phyloP scores from a whole-genome alignment of 2,113 vertebrate genomes.

The Cyphomyrus plagiostoma region DNA sequence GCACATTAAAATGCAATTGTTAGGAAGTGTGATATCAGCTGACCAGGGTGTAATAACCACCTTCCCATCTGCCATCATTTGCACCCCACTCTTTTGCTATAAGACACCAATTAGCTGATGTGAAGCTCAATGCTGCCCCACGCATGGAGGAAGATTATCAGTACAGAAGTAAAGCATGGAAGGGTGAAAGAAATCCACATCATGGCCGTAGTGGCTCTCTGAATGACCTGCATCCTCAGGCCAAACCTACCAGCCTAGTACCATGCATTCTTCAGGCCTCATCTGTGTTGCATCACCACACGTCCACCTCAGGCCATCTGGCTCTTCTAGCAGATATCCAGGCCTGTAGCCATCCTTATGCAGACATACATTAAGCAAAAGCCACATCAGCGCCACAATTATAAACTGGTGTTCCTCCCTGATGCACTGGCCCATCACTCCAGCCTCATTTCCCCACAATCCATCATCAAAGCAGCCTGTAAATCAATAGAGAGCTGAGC shows the following conservation, averaged over 20 bases:
- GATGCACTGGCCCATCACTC: background rate
- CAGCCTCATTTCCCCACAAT: background rate
- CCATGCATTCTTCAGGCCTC: background rate
- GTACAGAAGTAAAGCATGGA: background rate
- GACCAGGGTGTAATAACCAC: constrained; percentile 34
- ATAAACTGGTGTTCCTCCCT: background rate
- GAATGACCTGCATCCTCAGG: background rate
- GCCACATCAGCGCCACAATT: background rate
- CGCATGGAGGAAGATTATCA: background rate
- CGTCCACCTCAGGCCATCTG: background rate
- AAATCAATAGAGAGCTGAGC: background rate
- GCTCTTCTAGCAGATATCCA: background rate
- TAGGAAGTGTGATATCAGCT: constrained; percentile 34
- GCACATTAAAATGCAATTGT: constrained; percentile 23
- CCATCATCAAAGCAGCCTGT: background rate
- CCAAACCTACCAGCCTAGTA: background rate
- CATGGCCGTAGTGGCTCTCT: background rate
- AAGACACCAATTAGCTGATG: constrained; percentile 31
- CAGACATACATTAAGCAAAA: background rate
- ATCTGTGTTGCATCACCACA: background rate
- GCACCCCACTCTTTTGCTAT: constrained; percentile 30
- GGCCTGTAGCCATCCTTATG: background rate
- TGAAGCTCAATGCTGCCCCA: constrained; percentile 25
- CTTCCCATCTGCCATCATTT: constrained; percentile 37
- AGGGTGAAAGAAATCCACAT: background rate